Base-by-base conservation (phyloP, 1,140 invertebrate species). In the Coptotermes formosanus region DNA sequence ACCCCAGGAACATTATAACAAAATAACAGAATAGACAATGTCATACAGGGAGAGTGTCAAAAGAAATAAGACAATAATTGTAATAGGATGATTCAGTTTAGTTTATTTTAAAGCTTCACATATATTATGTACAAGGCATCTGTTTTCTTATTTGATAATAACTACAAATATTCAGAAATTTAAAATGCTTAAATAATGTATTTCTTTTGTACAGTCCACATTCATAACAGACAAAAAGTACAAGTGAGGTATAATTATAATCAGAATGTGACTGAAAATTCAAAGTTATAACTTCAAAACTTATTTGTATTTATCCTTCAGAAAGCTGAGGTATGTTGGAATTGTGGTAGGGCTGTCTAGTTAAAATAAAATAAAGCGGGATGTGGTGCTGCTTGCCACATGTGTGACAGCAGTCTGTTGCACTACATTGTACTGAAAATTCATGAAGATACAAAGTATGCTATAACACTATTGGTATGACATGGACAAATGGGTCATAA, bases 41-140 rank as follows among this genome's bases (percentile, higher is more conserved):
- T 48, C 16, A 11, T 9, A 48, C 48, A 48, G 9, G 48, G 11
- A 48, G 52, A 16, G 19, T 55, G 19, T 12, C 3, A 55, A 55
- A 19, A 55, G 19, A 55, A 55, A 21, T 55, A 75, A 75, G 8
- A 75, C 14, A 30, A 75, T 12, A 9, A 75, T 8, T 84, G 14
- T 84, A 52, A 25, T 85, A 64, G 38, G 85, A 64, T 85, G 30
- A 69, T 64, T 87, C 85, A 87, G 69, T 83, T 59, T 85, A 82
- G 81, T 87, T 85, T 85, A 82, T 87, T 87, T 87, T 81, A 87
- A 87, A 85, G 84, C 85, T 85, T 87, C 85, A 85, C 86, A 87
- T 84, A 85, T 55, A 87, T 84, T 87, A 87, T 87, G n/a, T 87
- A 87, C 86, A 87, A 85, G 86, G 86, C 86, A 87, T 85, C 84